Base-by-base conservation (phyloP, 2,113 vertebrate genomes). In the Apodemus sylvaticus region DNA sequence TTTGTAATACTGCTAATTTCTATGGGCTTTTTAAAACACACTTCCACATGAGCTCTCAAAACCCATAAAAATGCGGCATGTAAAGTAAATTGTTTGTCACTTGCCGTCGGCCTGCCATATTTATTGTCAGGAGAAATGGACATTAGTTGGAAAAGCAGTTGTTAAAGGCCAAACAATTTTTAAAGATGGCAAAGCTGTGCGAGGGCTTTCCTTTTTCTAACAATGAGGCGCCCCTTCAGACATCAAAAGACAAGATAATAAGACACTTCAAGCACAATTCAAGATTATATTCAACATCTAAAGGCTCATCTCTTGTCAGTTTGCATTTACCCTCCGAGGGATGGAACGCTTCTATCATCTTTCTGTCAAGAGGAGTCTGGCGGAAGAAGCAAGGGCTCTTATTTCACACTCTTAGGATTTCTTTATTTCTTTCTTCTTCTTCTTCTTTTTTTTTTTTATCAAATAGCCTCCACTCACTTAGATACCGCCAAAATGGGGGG, bases 201-300 rank as follows among this genome's bases (percentile, higher is more conserved):
- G 98, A 99, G 99, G 99, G 99, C 98, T 99, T 99, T 99, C 99
- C 99, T 99, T 99, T 99, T 99, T 99, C 99, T 99, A 99, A 99
- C 99, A 99, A 99, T 99, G 98, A 99, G 99, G 99, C 99, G 99
- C 99, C 99, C 99, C 99, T 99, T 99, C 99, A 99, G 99, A 99
- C 99, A 99, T 99, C 99, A 99, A 99, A 99, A 99, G 99, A 99
- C 99, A 99, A 99, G 99, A 99, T 99, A 99, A 99, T 99, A 99
- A 99, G 99, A 99, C 99, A 99, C 99, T 99, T 99, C 99, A 99
- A 99, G 99, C 99, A 99, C 99, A 99, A 99, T 99, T 99, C 99
- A 99, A 99, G 99, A 99, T 99, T 99, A 99, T 99, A 99, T 99
- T 99, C 99, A 99, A 99, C 99, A 99, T 99, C 99, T 99, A 99